Evolutionary conservation across 1,140 invertebrate genomes (phyloP), one percentile per base, ranked within the genome.

Genomic region (Nixonia krombeini): DNA sequence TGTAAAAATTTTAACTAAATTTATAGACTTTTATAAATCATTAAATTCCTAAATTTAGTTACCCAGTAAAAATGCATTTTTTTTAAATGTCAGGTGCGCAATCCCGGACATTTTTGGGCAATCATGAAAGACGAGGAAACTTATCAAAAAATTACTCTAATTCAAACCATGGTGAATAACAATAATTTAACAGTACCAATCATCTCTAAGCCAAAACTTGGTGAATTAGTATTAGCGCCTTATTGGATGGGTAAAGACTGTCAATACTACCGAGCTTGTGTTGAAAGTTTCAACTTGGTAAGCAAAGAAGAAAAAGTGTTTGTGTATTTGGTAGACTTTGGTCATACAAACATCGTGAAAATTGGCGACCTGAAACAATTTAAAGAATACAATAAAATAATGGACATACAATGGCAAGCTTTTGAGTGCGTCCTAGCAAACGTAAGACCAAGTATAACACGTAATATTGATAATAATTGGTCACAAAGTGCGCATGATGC

Each of bases 301-400:
- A 72, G 56, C 17, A 45, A 59, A 0, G 31, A 86, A 52, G 31
- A 75, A 17, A 33, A 65, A 28, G 85, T 70, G 1, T 62, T 69
- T 2, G 87, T 96, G 2, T 87, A 90, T 37, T 95, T 91, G 74
- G 88, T 96, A 13, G 95, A 97, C 79, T 91, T 87, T 81, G 95
- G 95, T n/a, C 90, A 89, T 65, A 81, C 71, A 2, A 84, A 83
- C 1, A 74, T 84, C 12, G 72, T 88, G 0, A 46, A 35, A 29
- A 31, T 66, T 0, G 42, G 46, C 1, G 77, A 80, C 46, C 21
- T 66, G 0, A 15, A 4, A 0, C 62, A 66, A 12, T 53, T 81
- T 8, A 35, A 18, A 21, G 9, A 59, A n/a, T 35, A 75, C 0
- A 38, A 62, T 10, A 6, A 45, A 0, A 23, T 63, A 0, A 70